A percentile compares a stretch with the other conserved stretches of the same genome.
Conservation (phyloP, 1,140 invertebrate genomes). For the Zeugodacus cucurbitae region DNA sequence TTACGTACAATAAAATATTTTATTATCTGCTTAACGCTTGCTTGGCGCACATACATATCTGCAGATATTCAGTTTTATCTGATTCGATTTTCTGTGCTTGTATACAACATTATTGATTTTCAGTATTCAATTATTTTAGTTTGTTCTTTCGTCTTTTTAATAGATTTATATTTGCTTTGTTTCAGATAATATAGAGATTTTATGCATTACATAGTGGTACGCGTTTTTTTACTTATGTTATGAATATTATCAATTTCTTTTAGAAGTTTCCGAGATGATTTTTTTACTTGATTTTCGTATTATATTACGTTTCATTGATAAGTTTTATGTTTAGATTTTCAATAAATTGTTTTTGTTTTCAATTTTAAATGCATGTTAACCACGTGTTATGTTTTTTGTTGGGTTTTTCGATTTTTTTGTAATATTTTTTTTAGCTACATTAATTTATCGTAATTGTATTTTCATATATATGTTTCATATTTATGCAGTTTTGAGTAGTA, state of each 20-base stretch:
- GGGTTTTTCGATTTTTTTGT: conserved; percentile 25
- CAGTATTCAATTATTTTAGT: neutral
- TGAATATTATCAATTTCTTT: neutral
- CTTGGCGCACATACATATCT: neutral
- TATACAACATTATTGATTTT: neutral
- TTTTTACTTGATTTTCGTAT: neutral
- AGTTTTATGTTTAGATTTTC: neutral
- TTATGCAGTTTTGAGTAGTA: neutral
- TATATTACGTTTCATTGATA: neutral
- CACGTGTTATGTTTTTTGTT: neutral
- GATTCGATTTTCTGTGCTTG: neutral
- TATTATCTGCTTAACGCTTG: neutral
- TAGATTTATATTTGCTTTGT: neutral
- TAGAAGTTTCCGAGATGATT: neutral
- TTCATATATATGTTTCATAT: neutral
- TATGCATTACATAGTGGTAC: neutral
- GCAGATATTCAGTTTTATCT: neutral
- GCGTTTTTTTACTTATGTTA: neutral
- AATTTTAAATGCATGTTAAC: conserved; percentile 33
- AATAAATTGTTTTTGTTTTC: conserved; percentile 1
- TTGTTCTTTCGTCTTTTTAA: neutral
- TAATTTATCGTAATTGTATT: neutral
- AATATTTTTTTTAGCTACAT: conserved; percentile 34
- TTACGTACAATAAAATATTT: conserved; percentile 42
- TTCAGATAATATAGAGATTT: neutral